Evolutionary conservation across 2,113 vertebrate genomes (phyloP).

Genomic region (Planiliza haematocheilus): DNA sequence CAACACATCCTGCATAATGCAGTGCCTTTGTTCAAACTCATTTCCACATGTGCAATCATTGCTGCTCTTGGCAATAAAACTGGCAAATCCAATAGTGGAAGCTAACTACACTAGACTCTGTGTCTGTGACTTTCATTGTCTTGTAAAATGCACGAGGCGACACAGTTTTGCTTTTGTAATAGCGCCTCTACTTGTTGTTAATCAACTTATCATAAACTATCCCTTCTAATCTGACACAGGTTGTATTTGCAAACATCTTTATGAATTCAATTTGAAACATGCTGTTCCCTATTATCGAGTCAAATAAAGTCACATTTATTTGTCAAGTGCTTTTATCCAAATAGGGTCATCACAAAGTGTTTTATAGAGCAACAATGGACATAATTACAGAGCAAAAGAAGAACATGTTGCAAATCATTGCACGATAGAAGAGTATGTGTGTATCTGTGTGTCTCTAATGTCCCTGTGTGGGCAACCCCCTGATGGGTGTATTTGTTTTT

Average conservation of each 20-base stretch:
- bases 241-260: constrained; percentile 59
- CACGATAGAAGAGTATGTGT: constrained; percentile 26
- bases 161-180: constrained; percentile 47
- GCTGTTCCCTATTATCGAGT: constrained; percentile 61
- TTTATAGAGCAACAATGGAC: constrained; percentile 61
- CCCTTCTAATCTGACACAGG: constrained; percentile 44
- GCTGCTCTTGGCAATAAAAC: constrained; percentile 67
- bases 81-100: constrained; percentile 45
- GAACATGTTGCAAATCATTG: constrained; percentile 54
- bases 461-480: constrained; percentile 68
- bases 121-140: constrained; percentile 72
- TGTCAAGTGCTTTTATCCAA: constrained; percentile 71
- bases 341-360: constrained; percentile 55
- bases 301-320: constrained; percentile 74
- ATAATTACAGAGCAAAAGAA: constrained; percentile 61
- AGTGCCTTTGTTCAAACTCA: constrained; percentile 51
- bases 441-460: constrained; percentile 39
- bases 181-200: constrained; percentile 55
- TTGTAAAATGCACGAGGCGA: constrained; percentile 56
- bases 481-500: constrained; percentile 75
- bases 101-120: constrained; percentile 26
- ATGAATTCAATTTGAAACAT: constrained; percentile 50
- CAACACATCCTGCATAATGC: constrained; percentile 43
- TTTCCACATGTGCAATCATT: constrained; percentile 53
- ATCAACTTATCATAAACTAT: constrained; percentile 68